phyloP scores from a whole-genome alignment of 2,797 vertebrate genomes.

The Pampus argenteus region DNA sequence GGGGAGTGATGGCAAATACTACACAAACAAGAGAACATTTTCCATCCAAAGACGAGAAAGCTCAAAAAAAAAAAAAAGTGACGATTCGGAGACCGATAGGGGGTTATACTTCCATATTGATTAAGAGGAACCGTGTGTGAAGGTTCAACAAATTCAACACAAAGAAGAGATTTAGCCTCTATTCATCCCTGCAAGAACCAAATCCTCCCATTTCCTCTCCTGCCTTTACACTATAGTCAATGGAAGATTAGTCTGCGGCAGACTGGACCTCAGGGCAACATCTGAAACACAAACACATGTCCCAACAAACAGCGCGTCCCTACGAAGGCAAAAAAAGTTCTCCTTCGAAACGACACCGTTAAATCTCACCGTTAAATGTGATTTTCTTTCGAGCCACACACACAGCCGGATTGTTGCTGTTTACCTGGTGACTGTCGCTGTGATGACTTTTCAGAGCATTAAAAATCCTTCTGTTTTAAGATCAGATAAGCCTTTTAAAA shows the following conservation, averaged over 20 bases:
- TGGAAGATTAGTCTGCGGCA: slow-evolving; percentile 47
- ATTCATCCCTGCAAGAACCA: slow-evolving; percentile 53
- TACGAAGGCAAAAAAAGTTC: background rate
- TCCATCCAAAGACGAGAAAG: slow-evolving; percentile 21
- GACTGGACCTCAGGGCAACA: slow-evolving; percentile 37
- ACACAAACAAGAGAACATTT: background rate
- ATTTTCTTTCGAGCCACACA: background rate
- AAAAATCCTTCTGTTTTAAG: slow-evolving; percentile 1
- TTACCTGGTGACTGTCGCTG: background rate
- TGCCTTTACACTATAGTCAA: slow-evolving; percentile 49
- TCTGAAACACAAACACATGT: slow-evolving; percentile 27
- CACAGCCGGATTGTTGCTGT: no score
- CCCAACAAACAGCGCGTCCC: background rate
- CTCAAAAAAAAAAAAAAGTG: background rate
- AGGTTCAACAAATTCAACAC: slow-evolving; percentile 33
- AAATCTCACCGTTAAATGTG: background rate
- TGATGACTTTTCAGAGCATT: no score
- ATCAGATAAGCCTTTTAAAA: background rate
- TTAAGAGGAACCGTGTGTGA: background rate
- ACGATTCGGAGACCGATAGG: background rate
- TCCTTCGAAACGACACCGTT: background rate
- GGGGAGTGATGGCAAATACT: slow-evolving; percentile 19
- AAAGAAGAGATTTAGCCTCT: slow-evolving; percentile 36
- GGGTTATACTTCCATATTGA: background rate
- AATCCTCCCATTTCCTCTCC: slow-evolving; percentile 64